A percentile compares a stretch with the other conserved stretches of the same genome.
phyloP scores from a whole-genome alignment of 2,113 vertebrate genomes.

The Trinectes maculatus region DNA sequence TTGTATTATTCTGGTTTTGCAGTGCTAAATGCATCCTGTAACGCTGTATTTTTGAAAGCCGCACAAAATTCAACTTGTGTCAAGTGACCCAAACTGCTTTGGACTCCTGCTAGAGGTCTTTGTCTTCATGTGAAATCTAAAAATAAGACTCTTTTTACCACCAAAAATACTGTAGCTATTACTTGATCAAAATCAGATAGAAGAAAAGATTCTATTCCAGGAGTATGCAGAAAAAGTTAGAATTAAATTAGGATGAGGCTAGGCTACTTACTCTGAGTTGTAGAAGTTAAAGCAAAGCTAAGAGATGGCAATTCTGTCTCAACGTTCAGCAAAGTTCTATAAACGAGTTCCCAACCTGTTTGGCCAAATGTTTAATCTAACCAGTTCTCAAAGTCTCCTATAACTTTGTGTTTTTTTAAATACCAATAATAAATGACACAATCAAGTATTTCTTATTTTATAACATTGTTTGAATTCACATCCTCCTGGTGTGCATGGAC shows the following conservation, averaged over 20 bases:
- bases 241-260: slow-evolving; percentile 11
- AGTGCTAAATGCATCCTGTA: not conserved
- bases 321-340: not conserved
- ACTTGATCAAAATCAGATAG: not conserved
- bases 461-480: no score
- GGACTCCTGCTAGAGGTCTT: not conserved
- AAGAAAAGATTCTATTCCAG: not conserved
- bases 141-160: slow-evolving; percentile 14
- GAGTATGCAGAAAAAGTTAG: not conserved
- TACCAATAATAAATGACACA: no score
- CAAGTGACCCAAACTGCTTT: slow-evolving; percentile 22
- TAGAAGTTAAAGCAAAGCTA: slow-evolving; percentile 20
- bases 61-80: slow-evolving; percentile 22
- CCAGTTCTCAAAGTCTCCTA: no score
- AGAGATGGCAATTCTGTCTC: not conserved
- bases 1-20: slow-evolving; percentile 35
- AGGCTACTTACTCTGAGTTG: slow-evolving; percentile 9
- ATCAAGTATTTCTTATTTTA: no score
- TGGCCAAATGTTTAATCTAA: no score
- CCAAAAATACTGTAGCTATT: not conserved
- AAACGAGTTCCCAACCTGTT: not conserved
- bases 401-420: no score
- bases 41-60: slow-evolving; percentile 22
- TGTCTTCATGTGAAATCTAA: slow-evolving; percentile 15
- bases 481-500: no score